These are phyloP conservation scores for Himalopsyche anomala DNA, from an alignment of 2,888 invertebrate species.

Conservation along the genomic window DNA sequence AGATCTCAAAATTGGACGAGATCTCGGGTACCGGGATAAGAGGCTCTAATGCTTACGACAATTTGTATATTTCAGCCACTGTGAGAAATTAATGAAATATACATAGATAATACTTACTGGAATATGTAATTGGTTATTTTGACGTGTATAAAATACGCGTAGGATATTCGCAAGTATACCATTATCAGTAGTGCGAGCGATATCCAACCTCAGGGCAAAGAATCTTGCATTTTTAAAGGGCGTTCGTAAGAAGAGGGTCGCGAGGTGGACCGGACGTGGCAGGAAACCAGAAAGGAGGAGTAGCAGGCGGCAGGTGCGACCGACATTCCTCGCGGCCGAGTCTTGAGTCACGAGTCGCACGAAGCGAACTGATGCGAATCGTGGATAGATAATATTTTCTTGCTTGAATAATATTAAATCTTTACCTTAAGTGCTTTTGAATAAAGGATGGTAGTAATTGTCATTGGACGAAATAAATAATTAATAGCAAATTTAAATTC, in stretches of 20 bases:
- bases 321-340: slow-evolving; percentile 17
- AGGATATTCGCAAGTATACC: not conserved
- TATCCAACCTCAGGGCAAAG: slow-evolving; percentile 20
- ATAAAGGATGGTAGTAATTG: too few species aligned
- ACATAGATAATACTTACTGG: too few species aligned
- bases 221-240: slow-evolving; percentile 52
- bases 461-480: too few species aligned
- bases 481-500: too few species aligned
- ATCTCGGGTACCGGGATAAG: too few species aligned
- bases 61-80: too few species aligned
- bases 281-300: slow-evolving; percentile 7
- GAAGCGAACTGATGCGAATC: slow-evolving; percentile 29
- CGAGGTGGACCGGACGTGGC: slow-evolving; percentile 24
- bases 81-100: too few species aligned
- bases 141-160: too few species aligned
- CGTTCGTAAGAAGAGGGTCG: slow-evolving; percentile 21
- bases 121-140: too few species aligned
- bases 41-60: too few species aligned
- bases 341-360: slow-evolving; percentile 4
- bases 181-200: slow-evolving; percentile 5
- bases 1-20: too few species aligned
- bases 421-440: not conserved
- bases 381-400: slow-evolving; percentile 16
- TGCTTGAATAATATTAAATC: slow-evolving; percentile 15
- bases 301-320: slow-evolving; percentile 8